Base-by-base conservation (phyloP, 2,888 invertebrate genomes). In the Apotomis capreana region DNA sequence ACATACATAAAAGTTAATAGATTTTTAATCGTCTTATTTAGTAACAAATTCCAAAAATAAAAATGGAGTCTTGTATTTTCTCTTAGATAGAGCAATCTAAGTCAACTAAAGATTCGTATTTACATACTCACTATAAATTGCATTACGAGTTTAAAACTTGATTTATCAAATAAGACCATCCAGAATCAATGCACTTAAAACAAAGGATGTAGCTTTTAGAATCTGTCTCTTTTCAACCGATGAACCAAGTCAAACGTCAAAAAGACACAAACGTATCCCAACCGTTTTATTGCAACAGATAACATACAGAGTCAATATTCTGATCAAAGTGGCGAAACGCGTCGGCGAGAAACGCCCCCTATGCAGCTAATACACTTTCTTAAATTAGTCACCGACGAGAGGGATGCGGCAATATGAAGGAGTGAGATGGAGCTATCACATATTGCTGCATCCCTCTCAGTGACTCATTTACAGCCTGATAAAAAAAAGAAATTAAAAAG, bases 251-350 rank as follows among this genome's bases (percentile, higher is more conserved):
- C 63, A 58, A 69, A 51, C 44, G 57, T 63, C 51, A 63, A 62
- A 69, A 57, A 69, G 69, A 69, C 57, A 57, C 62, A 69, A 49
- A 69, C 15, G 37, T 46, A 49, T 49, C 61, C 75, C 64, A 77
- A 79, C 69, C 59, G 77, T 76, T 76, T 76, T 73, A 76, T 74
- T 71, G 73, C 69, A 75, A 70, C 60, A 75, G 70, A 74, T 67
- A 68, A 71, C 62, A 76, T 12, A 5, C 57, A 57, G 49, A 83
- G 83, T 82, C 85, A 86, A 84, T 86, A 87, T 83, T 84, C 78
- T 82, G 85, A 80, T 86, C 89, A 86, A 88, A 89, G 89, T 87
- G 85, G 77, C 10, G 13, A 9, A 49, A n/a, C 69, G 69, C 63
- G 69, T 64, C 63, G 8, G 15, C 15, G 15, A 10, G n/a, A 26